phyloP scores from a whole-genome alignment of 2,888 invertebrate genomes.

The Drosophila subquinaria region DNA sequence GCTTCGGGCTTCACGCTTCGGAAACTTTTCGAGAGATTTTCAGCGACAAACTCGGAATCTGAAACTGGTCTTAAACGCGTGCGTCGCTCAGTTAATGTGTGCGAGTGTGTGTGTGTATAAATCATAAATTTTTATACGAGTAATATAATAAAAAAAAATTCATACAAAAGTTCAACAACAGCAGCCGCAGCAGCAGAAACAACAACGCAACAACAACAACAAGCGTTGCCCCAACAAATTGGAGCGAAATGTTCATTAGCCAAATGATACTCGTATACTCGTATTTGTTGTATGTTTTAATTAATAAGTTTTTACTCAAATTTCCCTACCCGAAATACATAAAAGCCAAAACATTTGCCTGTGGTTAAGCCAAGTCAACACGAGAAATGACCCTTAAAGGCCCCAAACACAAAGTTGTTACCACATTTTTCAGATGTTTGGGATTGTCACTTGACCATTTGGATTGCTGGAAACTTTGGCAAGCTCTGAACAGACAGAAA shows the following conservation, averaged over 20 bases:
- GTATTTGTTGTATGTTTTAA: conserved; percentile 50
- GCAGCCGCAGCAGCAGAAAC: conserved; percentile 15
- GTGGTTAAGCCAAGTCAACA: conserved; percentile 28
- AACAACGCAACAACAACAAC: conserved; percentile 13
- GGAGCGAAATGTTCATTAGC: conserved; percentile 46
- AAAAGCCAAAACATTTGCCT: conserved; percentile 33
- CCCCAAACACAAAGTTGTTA: conserved; percentile 18
- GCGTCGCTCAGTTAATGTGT: conserved; percentile 30
- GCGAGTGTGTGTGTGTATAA: conserved; percentile 47
- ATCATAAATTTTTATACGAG: conserved; percentile 61
- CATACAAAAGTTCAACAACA: conserved; percentile 56
- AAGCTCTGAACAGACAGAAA: conserved; percentile 11
- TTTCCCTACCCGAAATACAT: conserved; percentile 36
- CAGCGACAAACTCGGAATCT: conserved; percentile 61
- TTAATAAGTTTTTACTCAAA: conserved; percentile 60
- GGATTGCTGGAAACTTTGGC: conserved; percentile 12
- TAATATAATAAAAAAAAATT: conserved; percentile 51
- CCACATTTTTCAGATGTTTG: conserved; percentile 21
- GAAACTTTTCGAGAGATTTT: conserved; percentile 68
- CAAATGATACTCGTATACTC: conserved; percentile 34
- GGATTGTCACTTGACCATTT: conserved; percentile 19
- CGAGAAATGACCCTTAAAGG: conserved; percentile 37
- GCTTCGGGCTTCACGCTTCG: conserved; percentile 67
- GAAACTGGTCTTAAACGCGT: conserved; percentile 67
- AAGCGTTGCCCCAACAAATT: conserved; percentile 12